These are phyloP conservation scores for Metallyticus violacea DNA, from an alignment of 2,888 invertebrate species.

Conservation along the genomic window DNA sequence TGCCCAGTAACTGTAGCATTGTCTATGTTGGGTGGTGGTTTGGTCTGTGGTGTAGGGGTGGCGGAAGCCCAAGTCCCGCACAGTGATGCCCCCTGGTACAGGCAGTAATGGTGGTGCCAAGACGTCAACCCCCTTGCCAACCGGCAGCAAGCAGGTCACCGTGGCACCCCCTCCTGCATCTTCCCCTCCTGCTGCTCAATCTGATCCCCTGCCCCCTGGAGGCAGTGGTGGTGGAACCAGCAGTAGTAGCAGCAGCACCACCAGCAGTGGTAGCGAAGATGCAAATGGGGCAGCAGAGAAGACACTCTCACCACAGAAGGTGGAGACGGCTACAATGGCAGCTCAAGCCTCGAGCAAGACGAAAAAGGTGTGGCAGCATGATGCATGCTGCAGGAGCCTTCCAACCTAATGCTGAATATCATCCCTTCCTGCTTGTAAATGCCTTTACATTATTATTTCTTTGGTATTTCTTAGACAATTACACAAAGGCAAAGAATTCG, in stretches of 20 bases:
- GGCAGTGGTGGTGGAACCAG: conserved; percentile 6
- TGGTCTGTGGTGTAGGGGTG: conserved; percentile 55
- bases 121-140: conserved; percentile 50
- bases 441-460: conserved; percentile 2
- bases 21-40: not conserved
- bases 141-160: conserved; percentile 1
- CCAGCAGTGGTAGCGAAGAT: conserved; percentile 43
- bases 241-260: conserved; percentile 43
- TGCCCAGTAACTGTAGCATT: not conserved
- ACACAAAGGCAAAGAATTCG: not conserved
- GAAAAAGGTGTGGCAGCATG: conserved; percentile 36
- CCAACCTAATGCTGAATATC: not conserved
- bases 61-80: conserved; percentile 76
- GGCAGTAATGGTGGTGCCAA: conserved; percentile 42
- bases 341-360: conserved; percentile 29
- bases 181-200: conserved; percentile 37
- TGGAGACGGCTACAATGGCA: conserved; percentile 25
- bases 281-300: conserved; percentile 51
- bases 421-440: not conserved
- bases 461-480: not conserved
- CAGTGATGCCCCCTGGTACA: conserved; percentile 63
- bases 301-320: conserved; percentile 50
- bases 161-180: conserved; percentile 41
- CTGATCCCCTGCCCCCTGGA: conserved; percentile 43
- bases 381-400: not conserved